phyloP scores from a whole-genome alignment of 1,140 invertebrate genomes.

The Scaptomyza hsui region DNA sequence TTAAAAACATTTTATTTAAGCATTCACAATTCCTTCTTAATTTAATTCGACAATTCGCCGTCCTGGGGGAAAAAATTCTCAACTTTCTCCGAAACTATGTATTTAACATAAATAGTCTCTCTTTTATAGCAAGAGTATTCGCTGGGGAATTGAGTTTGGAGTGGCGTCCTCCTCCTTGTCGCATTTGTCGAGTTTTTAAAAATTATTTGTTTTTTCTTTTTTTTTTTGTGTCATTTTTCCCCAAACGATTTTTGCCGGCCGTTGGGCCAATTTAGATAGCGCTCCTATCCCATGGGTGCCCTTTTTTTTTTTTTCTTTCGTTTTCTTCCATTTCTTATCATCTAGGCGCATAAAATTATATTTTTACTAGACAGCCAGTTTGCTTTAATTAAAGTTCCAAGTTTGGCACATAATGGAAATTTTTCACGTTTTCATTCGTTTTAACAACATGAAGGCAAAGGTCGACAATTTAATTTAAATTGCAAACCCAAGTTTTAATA shows the following conservation, averaged over 20 bases:
- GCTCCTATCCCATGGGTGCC: conserved; percentile 34
- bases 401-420: neutral
- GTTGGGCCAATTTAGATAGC: conserved; percentile 46
- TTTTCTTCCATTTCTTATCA: conserved; percentile 30
- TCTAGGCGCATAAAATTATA: conserved; percentile 33
- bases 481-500: neutral
- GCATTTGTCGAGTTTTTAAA: conserved; percentile 30
- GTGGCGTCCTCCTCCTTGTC: conserved; percentile 35
- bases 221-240: conserved; percentile 4
- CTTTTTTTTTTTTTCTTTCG: conserved; percentile 9
- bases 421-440: conserved; percentile 3
- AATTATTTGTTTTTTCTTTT: neutral
- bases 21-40: conserved; percentile 77
- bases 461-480: conserved; percentile 1
- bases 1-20: conserved; percentile 68
- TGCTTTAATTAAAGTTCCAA: conserved; percentile 31
- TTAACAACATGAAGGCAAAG: conserved; percentile 1
- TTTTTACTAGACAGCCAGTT: conserved; percentile 30
- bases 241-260: conserved; percentile 30
- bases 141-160: conserved; percentile 53
- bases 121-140: conserved; percentile 38
- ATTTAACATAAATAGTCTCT: conserved; percentile 81
- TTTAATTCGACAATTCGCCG: conserved; percentile 62
- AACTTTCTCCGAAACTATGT: conserved; percentile 57
- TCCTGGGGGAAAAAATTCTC: conserved; percentile 20